Percentiles rank a stretch among this genome's conserved stretches.
phyloP scores from a whole-genome alignment of 2,797 vertebrate genomes.

The Myotis vivesi region DNA sequence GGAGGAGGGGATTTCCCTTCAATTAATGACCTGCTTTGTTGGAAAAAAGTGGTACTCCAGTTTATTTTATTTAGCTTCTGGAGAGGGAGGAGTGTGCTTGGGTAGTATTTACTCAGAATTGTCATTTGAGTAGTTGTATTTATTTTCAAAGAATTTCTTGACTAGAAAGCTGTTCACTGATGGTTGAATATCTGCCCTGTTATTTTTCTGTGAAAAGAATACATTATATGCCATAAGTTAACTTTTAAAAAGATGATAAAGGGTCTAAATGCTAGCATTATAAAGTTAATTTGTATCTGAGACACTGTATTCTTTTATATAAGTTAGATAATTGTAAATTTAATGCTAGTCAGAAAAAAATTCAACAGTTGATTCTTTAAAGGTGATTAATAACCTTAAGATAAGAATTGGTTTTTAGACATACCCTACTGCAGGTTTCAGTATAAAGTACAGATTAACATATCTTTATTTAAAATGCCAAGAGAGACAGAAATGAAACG shows the following conservation, averaged over 20 bases:
- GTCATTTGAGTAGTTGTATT: conserved; percentile 45
- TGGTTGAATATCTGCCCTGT: background rate
- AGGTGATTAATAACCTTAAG: background rate
- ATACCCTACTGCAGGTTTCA: conserved; percentile 8
- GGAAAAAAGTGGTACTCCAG: background rate
- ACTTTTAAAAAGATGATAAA: background rate
- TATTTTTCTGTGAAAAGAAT: background rate
- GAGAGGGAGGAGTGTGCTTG: background rate
- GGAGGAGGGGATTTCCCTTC: conserved; percentile 10
- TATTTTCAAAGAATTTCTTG: conserved; percentile 57
- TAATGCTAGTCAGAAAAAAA: conserved; percentile 8
- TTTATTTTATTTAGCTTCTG: conserved; percentile 49
- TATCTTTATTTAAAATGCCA: conserved; percentile 47
- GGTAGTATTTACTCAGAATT: conserved; percentile 9
- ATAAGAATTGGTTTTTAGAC: conserved; percentile 25
- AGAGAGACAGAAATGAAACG: conserved; percentile 56
- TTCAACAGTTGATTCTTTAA: background rate
- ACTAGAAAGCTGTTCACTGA: conserved; percentile 28
- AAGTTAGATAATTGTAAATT: conserved; percentile 16
- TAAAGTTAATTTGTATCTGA: conserved; percentile 37
- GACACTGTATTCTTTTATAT: background rate
- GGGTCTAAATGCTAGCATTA: background rate
- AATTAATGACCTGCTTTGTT: conserved; percentile 13
- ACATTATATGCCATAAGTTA: background rate
- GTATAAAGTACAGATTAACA: conserved; percentile 16